Evolutionary conservation across 2,888 invertebrate genomes (phyloP).

Genomic region (Artemia sp.): DNA sequence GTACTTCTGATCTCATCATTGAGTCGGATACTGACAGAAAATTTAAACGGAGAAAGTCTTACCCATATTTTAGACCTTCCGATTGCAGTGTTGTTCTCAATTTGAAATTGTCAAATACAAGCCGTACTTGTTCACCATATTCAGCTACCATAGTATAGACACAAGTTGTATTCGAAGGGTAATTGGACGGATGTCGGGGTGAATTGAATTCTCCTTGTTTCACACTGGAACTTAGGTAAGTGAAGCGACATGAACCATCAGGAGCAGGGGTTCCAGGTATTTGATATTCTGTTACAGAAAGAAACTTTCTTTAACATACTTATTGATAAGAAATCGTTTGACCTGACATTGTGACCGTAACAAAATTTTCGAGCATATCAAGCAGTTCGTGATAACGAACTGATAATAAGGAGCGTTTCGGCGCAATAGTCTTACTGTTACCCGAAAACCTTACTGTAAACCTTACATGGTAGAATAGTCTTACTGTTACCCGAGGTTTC

Average conservation of each 20-base stretch:
- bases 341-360: background rate
- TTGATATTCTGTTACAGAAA: constrained; percentile 57
- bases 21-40: no score
- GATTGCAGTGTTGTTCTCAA: constrained; percentile 42
- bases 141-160: constrained; percentile 62
- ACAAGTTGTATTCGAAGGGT: constrained; percentile 86
- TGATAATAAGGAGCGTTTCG: no score
- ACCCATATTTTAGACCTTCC: no score
- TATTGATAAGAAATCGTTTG: constrained; percentile 19
- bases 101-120: constrained; percentile 80
- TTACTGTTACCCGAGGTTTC: no score
- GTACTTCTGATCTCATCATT: no score
- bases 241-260: constrained; percentile 72
- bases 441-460: no score
- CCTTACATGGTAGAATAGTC: no score
- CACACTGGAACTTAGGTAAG: constrained; percentile 68
- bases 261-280: constrained; percentile 87
- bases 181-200: constrained; percentile 87
- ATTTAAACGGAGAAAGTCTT: no score
- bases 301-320: constrained; percentile 29
- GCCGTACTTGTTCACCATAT: constrained; percentile 70
- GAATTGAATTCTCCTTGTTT: constrained; percentile 86
- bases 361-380: background rate
- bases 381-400: no score
- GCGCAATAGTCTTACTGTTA: no score